Evolutionary conservation across 2,888 invertebrate species (phyloP), one percentile per base, ranked within the genome.

Genomic region (Chrysodeixis includens): DNA sequence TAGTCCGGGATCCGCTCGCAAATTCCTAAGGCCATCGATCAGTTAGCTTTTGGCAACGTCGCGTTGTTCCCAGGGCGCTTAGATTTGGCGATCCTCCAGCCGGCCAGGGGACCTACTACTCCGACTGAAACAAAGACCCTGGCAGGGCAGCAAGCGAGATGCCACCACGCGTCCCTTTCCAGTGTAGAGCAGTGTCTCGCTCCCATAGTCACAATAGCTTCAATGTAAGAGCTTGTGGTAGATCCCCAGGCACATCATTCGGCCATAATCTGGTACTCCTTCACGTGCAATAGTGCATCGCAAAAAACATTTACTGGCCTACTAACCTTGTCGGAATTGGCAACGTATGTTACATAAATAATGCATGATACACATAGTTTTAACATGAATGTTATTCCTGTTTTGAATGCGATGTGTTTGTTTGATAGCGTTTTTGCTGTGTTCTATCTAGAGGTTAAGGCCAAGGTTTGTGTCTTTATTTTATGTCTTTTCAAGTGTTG

Each of bases 21-120:
- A 86, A 86, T 87, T 86, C 81, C 82, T 84, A 81, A 85, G 84
- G 83, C 82, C 87, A 87, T 89, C 85, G 85, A 88, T 88, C 88
- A 86, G 86, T 84, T 84, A 86, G 83, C 77, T 82, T 84, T 88
- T 88, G 87, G 88, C 86, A 88, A 84, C 78, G 76, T 72, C 74
- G 66, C 82, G 74, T 70, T 82, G 82, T 78, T 79, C 83, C 87
- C 85, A 74, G 82, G 86, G 86, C 86, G 80, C 74, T 82, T 74
- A 77, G 83, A 85, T 81, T 86, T 87, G 87, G 87, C 87, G 72
- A 70, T 68, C 51, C 81, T 87, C 87, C 88, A 88, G 83, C 75
- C 62, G 60, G 74, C 76, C 79, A 69, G 26, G 26, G 6, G 26
- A 4, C 6, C 26, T 26, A 26, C 26, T 6, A 26, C 26, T 6